Evolutionary conservation across 2,888 invertebrate genomes (phyloP), one percentile per base, ranked within the genome.

Genomic region (Eristalis pertinax): DNA sequence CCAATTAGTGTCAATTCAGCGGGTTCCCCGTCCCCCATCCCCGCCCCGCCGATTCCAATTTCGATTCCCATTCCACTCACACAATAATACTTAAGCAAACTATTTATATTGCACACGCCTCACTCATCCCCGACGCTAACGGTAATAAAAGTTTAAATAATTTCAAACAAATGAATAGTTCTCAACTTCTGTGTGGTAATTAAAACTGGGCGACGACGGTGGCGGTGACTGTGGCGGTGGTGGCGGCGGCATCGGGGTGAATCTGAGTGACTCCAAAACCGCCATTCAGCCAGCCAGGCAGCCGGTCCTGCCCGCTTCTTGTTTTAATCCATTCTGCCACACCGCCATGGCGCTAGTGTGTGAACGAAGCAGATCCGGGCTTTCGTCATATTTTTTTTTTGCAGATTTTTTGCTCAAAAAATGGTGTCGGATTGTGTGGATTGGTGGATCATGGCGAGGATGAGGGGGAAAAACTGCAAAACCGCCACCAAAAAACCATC

Each of bases 181-280:
- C 69, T 69, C 70, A 78, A 82, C 82, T 86, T 82, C 62, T 63
- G 72, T 79, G 82, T 63, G 78, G 86, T 82, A 86, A 86, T 86
- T 86, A 86, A 83, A 82, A 82, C 78, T 63, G 26, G 60, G 26
- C 62, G 41, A 62, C 50, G 60, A 60, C 29, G 29, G 1, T 24
- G 60, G 13, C 13, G 38, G 15, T 13, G 60, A 5, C 13, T 26
- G 15, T 13, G 13, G 56, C 19, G 50, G n/a, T n/a, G 13, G 32
- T 32, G 32, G 38, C 38, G 3, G 11, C 35, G 8, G 10, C n/a
- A 24, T 29, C 7, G 22, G 50, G 50, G 1, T 19, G 19, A 50
- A 19, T 19, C 50, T 19, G 50, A 50, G 19, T 19, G 50, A 50
- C 50, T 19, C 50, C 0, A n/a, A 7, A 50, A 19, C 50, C 50